Conservation (phyloP, 1,140 invertebrate species). For the Zaprionus capensis region DNA sequence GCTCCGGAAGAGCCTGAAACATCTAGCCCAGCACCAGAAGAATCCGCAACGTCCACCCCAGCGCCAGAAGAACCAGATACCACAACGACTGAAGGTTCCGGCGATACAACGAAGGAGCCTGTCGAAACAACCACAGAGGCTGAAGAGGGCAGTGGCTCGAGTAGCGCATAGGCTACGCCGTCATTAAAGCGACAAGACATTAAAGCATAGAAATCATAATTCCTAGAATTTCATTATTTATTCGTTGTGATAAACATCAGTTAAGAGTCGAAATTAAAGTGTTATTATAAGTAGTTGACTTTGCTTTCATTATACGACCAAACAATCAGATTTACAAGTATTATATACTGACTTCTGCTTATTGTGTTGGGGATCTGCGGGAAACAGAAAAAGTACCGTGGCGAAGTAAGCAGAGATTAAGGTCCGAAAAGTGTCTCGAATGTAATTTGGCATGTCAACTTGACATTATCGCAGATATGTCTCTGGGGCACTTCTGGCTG, state of each 20-base stretch:
- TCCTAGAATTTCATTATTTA: constrained; percentile 39
- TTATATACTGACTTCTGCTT: too few relatives aligned
- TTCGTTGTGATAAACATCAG: constrained; percentile 3
- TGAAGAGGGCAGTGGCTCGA: constrained; percentile 40
- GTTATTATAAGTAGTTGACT: constrained; percentile 33
- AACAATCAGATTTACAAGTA: neutral
- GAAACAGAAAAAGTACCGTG: neutral
- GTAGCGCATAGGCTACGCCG: constrained; percentile 2
- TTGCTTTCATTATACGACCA: constrained; percentile 29
- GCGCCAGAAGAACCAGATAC: constrained; percentile 7
- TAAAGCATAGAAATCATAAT: constrained; percentile 24
- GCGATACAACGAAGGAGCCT: constrained; percentile 7
- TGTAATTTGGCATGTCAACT: constrained; percentile 19
- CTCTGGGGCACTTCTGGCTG: constrained; percentile 7
- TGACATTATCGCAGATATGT: constrained; percentile 23
- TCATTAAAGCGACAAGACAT: constrained; percentile 6
- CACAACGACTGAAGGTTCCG: constrained; percentile 23
- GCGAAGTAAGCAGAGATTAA: neutral
- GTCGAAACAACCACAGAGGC: constrained; percentile 36
- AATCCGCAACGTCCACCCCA: constrained; percentile 13
- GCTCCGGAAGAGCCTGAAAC: constrained; percentile 10
- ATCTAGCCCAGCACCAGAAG: constrained; percentile 1
- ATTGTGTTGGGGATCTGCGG: too few relatives aligned
- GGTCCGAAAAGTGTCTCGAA: neutral
- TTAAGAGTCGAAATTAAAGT: constrained; percentile 29